Conservation (phyloP, 2,888 invertebrate genomes). For the Pammene aurita region DNA sequence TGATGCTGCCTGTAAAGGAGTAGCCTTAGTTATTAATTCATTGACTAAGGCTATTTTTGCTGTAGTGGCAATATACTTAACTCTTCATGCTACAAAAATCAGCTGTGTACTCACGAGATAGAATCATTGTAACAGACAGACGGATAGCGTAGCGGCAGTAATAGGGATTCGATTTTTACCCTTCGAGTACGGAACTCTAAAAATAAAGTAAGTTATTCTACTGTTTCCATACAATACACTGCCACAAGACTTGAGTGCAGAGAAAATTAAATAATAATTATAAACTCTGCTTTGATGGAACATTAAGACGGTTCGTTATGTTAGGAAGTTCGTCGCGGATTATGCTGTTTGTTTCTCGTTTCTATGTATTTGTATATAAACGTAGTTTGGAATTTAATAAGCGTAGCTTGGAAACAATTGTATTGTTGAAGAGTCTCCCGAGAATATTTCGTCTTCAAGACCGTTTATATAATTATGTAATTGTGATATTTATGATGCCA, state of each 20-base stretch:
- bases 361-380: slow-evolving; percentile 1
- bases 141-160: no score
- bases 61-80: no score
- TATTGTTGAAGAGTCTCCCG: not conserved
- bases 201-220: not conserved
- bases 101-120: no score
- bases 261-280: slow-evolving; percentile 43
- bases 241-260: slow-evolving; percentile 16
- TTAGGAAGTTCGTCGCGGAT: slow-evolving; percentile 28
- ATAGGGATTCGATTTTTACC: no score
- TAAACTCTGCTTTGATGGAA: slow-evolving; percentile 42
- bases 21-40: no score
- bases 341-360: slow-evolving; percentile 27
- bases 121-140: no score
- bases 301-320: slow-evolving; percentile 36
- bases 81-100: no score
- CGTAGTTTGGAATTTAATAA: slow-evolving; percentile 1
- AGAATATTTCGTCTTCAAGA: no score
- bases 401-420: not conserved
- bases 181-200: not conserved
- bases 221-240: not conserved
- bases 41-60: no score
- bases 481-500: no score
- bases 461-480: no score
- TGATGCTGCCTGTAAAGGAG: no score